Evolutionary conservation across 1,140 invertebrate species (phyloP).

Genomic region (Drosophila insularis): DNA sequence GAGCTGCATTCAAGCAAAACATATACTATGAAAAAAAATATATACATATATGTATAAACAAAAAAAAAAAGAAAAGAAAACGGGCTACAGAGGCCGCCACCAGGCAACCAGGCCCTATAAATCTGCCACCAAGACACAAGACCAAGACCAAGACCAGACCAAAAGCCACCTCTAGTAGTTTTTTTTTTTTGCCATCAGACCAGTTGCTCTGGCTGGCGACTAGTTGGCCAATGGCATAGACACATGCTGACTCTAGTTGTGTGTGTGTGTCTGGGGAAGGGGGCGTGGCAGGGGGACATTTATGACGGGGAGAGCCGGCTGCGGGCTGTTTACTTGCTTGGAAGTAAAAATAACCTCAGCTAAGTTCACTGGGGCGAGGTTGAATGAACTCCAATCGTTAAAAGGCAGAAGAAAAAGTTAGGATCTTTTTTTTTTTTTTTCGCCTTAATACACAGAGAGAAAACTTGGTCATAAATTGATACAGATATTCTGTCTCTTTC

Average conservation of each 20-base stretch:
- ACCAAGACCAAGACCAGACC: conserved; percentile 30
- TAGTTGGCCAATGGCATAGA: conserved; percentile 46
- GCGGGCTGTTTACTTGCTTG: conserved; percentile 44
- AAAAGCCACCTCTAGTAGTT: conserved; percentile 9
- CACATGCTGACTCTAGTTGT: conserved; percentile 3
- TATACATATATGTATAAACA: no score
- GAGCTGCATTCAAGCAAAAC: conserved; percentile 67
- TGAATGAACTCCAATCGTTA: conserved; percentile 75
- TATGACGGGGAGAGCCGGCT: neutral
- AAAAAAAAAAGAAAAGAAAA: conserved; percentile 44
- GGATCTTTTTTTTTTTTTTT: conserved; percentile 17
- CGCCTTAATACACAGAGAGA: neutral
- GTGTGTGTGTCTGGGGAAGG: neutral
- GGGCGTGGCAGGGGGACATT: neutral
- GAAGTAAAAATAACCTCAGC: conserved; percentile 82
- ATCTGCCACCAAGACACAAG: conserved; percentile 47
- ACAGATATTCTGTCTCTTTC: no score
- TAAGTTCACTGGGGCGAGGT: conserved; percentile 83
- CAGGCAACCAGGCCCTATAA: conserved; percentile 54
- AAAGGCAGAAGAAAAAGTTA: conserved; percentile 50
- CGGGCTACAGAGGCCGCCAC: conserved; percentile 16
- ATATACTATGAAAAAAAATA: conserved; percentile 33
- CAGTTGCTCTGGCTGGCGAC: conserved; percentile 64
- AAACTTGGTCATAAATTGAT: neutral
- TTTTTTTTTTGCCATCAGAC: conserved; percentile 36